A percentile compares a stretch with the other conserved stretches of the same genome.
Conservation (phyloP, 2,888 invertebrate species). For the Drosophila eohydei region DNA sequence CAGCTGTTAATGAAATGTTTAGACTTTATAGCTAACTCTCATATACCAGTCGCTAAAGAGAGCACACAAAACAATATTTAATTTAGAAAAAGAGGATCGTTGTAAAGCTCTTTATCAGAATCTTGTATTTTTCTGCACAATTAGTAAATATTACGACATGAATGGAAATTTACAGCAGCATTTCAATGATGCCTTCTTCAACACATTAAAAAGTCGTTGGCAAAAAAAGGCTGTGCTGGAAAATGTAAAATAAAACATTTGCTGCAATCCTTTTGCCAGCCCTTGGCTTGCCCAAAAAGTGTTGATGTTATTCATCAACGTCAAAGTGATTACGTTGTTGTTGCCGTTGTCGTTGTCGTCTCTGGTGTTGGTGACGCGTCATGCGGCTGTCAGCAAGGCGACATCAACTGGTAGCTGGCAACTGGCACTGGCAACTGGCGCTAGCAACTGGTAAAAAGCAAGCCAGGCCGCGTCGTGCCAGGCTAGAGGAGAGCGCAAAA, state of each 20-base stretch:
- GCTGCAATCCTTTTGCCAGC: conserved; percentile 28
- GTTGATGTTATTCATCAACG: conserved; percentile 72
- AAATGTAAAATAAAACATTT: conserved; percentile 14
- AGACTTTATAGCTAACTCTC: not conserved
- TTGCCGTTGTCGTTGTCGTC: conserved; percentile 19
- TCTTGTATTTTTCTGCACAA: not conserved
- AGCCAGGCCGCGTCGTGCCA: conserved; percentile 4
- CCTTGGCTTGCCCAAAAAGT: conserved; percentile 45
- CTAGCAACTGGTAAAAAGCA: conserved; percentile 19
- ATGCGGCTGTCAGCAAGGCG: conserved; percentile 47
- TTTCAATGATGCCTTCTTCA: conserved; percentile 19
- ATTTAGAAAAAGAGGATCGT: too few species aligned
- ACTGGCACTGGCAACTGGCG: conserved; percentile 27
- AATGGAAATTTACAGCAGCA: conserved; percentile 14
- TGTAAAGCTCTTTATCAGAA: not conserved
- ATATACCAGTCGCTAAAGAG: too few species aligned
- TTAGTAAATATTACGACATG: conserved; percentile 14
- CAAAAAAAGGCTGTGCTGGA: conserved; percentile 3
- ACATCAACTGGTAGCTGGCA: conserved; percentile 48
- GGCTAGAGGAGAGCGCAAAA: conserved; percentile 7
- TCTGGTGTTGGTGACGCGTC: conserved; percentile 35
- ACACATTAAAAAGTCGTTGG: conserved; percentile 25
- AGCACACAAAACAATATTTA: too few species aligned
- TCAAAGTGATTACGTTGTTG: conserved; percentile 49
- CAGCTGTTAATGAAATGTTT: not conserved